Percentiles rank a stretch among this genome's conserved stretches.
Conservation (phyloP, 64 coral and sea anemone species). For the Stichodactyla helianthus region DNA sequence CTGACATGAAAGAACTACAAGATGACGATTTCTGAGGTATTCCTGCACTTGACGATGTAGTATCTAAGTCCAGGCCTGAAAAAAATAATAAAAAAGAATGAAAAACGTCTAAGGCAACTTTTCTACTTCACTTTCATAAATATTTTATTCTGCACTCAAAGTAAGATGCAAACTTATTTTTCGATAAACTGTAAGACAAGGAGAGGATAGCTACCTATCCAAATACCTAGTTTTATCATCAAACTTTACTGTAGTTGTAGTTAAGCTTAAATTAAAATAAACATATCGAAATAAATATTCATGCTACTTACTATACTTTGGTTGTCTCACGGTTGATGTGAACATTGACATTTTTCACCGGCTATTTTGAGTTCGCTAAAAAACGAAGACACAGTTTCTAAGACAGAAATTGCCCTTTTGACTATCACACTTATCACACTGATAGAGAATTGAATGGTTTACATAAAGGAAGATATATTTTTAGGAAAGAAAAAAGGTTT, state of each 20-base stretch:
- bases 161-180: too few species aligned
- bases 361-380: background rate
- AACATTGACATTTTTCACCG: background rate
- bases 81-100: background rate
- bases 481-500: background rate
- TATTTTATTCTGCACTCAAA: too few species aligned
- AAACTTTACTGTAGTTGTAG: background rate
- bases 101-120: background rate
- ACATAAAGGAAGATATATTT: background rate
- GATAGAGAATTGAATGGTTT: background rate
- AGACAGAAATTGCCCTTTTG: background rate
- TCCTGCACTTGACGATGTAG: background rate
- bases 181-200: too few species aligned
- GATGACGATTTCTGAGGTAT: background rate
- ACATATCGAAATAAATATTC: too few species aligned
- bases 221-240: background rate
- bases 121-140: background rate
- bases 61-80: background rate
- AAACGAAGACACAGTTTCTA: background rate
- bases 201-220: too few species aligned
- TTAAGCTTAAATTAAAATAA: background rate
- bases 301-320: slow-evolving; percentile 47
- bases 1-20: slow-evolving; percentile 2
- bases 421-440: background rate
- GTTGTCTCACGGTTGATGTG: slow-evolving; percentile 35